Conservation (phyloP, 1,140 invertebrate species). For the Chlorops oryzae region DNA sequence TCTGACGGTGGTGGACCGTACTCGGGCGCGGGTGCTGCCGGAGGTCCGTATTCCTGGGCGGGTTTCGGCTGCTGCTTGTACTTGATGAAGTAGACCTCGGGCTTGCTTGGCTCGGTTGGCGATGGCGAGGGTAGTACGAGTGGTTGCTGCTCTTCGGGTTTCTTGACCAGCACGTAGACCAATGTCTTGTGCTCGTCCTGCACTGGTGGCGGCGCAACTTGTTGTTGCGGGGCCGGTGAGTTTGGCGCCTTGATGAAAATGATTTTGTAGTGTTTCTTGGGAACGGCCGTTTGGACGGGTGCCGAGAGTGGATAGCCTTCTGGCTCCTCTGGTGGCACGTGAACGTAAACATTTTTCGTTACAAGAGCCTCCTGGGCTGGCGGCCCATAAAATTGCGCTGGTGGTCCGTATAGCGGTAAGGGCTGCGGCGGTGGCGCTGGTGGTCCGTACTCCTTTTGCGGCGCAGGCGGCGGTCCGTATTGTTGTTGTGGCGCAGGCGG, state of each 20-base stretch:
- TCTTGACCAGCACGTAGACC: constrained; percentile 80
- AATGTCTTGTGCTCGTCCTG: constrained; percentile 78
- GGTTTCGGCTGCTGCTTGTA: constrained; percentile 49
- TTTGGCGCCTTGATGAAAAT: constrained; percentile 82
- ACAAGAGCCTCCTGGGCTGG: constrained; percentile 48
- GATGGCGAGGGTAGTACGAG: constrained; percentile 48
- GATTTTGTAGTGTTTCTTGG: constrained; percentile 80
- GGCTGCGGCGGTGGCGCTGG: constrained; percentile 26
- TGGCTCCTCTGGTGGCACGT: constrained; percentile 66
- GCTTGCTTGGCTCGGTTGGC: constrained; percentile 53
- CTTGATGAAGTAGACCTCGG: constrained; percentile 57
- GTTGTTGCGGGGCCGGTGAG: constrained; percentile 60
- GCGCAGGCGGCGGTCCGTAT: constrained; percentile 36
- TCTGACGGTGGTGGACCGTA: constrained; percentile 38
- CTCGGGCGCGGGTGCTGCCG: constrained; percentile 29
- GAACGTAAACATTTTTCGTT: constrained; percentile 70
- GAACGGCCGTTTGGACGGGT: constrained; percentile 42
- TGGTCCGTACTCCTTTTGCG: constrained; percentile 14
- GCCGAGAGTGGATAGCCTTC: constrained; percentile 39
- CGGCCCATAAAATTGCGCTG: constrained; percentile 41
- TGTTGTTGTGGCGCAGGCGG: constrained; percentile 39
- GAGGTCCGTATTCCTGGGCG: constrained; percentile 35
- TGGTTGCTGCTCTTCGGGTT: constrained; percentile 52
- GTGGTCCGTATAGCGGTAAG: constrained; percentile 35
- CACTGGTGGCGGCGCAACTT: constrained; percentile 49